Evolutionary conservation across 2,888 invertebrate genomes (phyloP), one percentile per base, ranked within the genome.

Genomic region (Carabus problematicus): DNA sequence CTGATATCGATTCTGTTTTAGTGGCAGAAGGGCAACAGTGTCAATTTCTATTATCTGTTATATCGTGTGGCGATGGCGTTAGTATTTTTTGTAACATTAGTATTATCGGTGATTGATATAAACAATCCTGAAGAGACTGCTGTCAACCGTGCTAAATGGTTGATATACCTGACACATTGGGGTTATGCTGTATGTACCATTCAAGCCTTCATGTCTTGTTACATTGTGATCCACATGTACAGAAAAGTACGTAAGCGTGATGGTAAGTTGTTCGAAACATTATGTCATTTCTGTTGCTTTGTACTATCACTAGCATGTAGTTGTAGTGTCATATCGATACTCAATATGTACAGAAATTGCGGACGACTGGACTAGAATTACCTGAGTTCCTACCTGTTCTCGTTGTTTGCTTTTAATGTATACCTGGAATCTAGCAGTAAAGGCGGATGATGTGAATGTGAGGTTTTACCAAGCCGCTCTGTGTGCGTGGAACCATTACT

Each of bases 121-220:
- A 75, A 76, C 58, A 72, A 77, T 61, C 70, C 84, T 72, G 76
- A 80, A 3, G 82, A 83, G 0, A 81, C 83, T 0, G 77, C 78
- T 43, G 76, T 83, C 43, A 85, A 84, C 77, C 81, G 83, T 75
- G 82, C 83, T 72, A 89, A 88, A 75, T 91, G 90, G 90, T 84
- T 87, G 69, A 89, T 91, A 72, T 91, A 89, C 79, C 85, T 91
- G 75, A 91, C 91, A 9, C 89, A 91, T 79, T 91, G 91, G 91
- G 91, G 90, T 43, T 85, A 86, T 76, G 76, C 85, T 8, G 73
- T 87, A 55, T 88, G 89, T 71, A 80, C 84, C 0, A 66, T 85
- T 1, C 91, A 91, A 75, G 82, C 89, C 0, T 77, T 85, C 0
- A 76, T 90, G 0, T 87, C 67, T 2, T 60, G 60, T 16, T 68